These are phyloP conservation scores for Paragorgia papillata DNA, from an alignment of 92 coral and sea anemone species.

Conservation along the genomic window DNA sequence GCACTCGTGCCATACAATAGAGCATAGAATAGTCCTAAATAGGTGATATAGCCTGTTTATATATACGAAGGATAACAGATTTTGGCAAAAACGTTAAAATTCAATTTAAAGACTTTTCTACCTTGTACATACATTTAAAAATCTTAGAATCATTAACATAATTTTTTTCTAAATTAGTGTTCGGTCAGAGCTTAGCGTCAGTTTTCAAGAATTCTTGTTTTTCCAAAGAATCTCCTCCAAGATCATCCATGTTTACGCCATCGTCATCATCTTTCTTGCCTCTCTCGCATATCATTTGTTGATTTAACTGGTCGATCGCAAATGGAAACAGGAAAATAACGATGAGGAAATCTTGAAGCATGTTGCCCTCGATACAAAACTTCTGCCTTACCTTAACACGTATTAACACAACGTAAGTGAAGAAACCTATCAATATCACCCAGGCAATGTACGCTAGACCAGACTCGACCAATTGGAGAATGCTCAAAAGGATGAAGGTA, in stretches of 20 bases:
- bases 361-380: slow-evolving; percentile 71
- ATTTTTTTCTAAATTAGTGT: no score
- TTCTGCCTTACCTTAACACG: slow-evolving; percentile 66
- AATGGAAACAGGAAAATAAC: slow-evolving; percentile 70
- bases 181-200: no score
- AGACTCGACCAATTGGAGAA: slow-evolving; percentile 48
- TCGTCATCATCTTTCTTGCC: background rate
- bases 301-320: slow-evolving; percentile 79
- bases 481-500: slow-evolving; percentile 51
- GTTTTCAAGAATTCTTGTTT: background rate
- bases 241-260: slow-evolving; percentile 7
- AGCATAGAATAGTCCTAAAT: no score
- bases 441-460: slow-evolving; percentile 79
- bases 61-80: no score
- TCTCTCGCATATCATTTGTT: slow-evolving; percentile 51
- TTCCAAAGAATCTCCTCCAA: background rate
- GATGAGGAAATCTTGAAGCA: slow-evolving; percentile 71
- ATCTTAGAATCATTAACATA: no score
- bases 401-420: slow-evolving; percentile 72
- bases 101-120: no score
- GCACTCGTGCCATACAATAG: no score
- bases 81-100: no score
- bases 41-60: no score
- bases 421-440: slow-evolving; percentile 77
- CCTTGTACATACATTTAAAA: no score